These are phyloP conservation scores for Hirtodrosophila alboralis DNA, from an alignment of 2,888 invertebrate genomes.

Conservation along the genomic window DNA sequence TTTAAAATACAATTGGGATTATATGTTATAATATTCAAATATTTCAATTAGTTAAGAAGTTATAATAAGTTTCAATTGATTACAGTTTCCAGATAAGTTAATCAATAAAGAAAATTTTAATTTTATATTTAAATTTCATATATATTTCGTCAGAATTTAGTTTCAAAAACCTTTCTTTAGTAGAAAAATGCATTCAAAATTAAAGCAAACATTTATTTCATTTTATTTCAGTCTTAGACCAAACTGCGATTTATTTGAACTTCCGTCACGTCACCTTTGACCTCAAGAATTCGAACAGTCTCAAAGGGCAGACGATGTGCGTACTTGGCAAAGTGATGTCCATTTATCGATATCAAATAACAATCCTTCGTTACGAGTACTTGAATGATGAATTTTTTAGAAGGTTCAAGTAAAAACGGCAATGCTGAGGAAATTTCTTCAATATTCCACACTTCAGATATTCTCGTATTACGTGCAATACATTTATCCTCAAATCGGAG, in stretches of 20 bases:
- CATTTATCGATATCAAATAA: slow-evolving; percentile 89
- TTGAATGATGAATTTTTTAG: slow-evolving; percentile 85
- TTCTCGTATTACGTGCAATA: slow-evolving; percentile 23
- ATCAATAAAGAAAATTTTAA: no score
- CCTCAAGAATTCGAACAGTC: slow-evolving; percentile 86
- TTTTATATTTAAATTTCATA: no score
- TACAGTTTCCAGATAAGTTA: no score
- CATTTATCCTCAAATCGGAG: slow-evolving; percentile 4
- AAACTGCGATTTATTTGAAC: slow-evolving; percentile 84
- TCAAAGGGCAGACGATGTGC: slow-evolving; percentile 87
- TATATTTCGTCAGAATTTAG: no score
- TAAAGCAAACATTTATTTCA: no score
- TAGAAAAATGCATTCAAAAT: no score
- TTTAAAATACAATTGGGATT: no score
- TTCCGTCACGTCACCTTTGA: slow-evolving; percentile 87
- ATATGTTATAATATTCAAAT: no score
- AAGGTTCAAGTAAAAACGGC: slow-evolving; percentile 15
- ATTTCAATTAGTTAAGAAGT: no score
- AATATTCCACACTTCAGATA: slow-evolving; percentile 86
- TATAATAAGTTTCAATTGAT: no score
- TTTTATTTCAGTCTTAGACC: slow-evolving; percentile 70
- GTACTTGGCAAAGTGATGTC: slow-evolving; percentile 89
- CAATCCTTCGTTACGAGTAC: slow-evolving; percentile 87
- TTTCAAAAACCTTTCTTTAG: no score
- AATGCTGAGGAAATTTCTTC: slow-evolving; percentile 87